Evolutionary conservation across 2,797 vertebrate genomes (phyloP).

Genomic region (Antrozous pallidus): DNA sequence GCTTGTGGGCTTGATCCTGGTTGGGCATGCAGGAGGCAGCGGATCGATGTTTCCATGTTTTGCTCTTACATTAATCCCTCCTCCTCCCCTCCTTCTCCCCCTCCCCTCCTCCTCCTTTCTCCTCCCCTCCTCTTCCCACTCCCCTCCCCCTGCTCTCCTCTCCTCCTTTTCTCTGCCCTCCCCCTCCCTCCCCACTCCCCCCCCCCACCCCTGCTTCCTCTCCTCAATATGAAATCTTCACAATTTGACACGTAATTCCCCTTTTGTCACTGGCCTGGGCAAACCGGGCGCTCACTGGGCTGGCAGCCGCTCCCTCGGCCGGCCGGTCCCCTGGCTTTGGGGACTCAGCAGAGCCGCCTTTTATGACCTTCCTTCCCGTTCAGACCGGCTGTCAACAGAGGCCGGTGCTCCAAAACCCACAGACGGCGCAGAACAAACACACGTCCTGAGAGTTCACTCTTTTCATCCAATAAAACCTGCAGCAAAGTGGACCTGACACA

Average conservation of each 20-base stretch:
- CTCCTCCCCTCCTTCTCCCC: too few relatives aligned
- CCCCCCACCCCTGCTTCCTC: too few relatives aligned
- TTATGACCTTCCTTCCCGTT: neutral
- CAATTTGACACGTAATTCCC: neutral
- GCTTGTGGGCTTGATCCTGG: neutral
- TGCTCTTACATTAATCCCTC: too few relatives aligned
- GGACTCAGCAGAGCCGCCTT: neutral
- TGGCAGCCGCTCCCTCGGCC: neutral
- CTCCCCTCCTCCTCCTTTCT: too few relatives aligned
- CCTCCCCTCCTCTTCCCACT: accelerated
- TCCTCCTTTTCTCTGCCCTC: neutral
- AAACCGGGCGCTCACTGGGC: accelerated
- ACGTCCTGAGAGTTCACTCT: neutral
- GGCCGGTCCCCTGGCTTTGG: neutral
- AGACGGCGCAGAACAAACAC: neutral
- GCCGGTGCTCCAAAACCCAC: neutral
- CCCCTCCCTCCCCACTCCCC: too few relatives aligned
- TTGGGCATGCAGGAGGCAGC: neutral
- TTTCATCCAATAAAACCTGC: constrained; percentile 57
- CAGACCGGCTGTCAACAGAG: neutral
- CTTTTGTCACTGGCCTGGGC: neutral
- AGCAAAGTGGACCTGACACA: constrained; percentile 57
- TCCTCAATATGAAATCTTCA: too few relatives aligned
- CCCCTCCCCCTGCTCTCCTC: too few relatives aligned
- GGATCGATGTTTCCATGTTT: neutral